Conservation (phyloP, 2,113 vertebrate genomes). For the Marcusenius ussheri region DNA sequence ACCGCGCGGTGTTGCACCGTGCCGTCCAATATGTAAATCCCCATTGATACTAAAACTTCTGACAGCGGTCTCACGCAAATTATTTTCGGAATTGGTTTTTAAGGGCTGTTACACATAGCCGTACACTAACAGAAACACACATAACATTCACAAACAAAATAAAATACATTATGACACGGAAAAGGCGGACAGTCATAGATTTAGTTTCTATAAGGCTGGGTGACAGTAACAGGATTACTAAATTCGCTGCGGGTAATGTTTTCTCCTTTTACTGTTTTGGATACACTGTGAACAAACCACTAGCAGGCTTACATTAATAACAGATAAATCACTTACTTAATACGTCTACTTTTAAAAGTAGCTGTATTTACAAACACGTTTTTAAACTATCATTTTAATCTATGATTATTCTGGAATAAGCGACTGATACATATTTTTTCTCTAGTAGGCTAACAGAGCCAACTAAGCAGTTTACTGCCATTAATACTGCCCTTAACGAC, state of each 20-base stretch:
- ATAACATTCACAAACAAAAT: background rate
- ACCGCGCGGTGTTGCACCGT: background rate
- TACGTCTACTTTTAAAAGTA: background rate
- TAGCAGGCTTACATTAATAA: background rate
- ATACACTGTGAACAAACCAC: background rate
- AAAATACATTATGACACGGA: background rate
- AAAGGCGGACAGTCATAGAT: background rate
- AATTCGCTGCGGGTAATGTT: background rate
- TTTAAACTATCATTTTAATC: background rate
- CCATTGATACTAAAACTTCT: background rate
- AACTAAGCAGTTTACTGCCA: background rate
- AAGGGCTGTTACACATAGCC: background rate
- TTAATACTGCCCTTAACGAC: background rate
- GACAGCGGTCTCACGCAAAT: background rate
- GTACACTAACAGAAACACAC: background rate
- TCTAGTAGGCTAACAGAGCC: background rate
- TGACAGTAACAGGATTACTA: background rate
- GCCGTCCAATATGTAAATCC: background rate
- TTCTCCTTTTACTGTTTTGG: background rate
- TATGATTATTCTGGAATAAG: background rate
- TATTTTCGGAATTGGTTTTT: background rate
- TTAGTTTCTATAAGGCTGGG: background rate
- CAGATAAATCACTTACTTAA: background rate
- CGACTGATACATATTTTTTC: background rate
- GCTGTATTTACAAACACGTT: background rate